Base-by-base conservation (phyloP, 2,888 invertebrate species). In the Eustalomyia histrio region DNA sequence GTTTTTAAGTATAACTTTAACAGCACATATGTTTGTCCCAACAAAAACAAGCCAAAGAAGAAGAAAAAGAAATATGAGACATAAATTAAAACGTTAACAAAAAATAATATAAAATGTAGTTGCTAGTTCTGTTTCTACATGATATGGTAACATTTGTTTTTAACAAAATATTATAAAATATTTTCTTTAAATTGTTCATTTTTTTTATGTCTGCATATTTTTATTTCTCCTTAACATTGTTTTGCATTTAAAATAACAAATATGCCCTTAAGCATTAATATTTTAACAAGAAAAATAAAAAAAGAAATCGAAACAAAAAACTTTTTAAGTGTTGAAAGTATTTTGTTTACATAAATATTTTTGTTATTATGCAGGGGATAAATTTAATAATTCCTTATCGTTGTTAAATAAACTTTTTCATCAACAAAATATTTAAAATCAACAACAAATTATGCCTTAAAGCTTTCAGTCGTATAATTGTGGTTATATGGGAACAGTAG, bases 231-330 rank as follows among this genome's bases (percentile, higher is more conserved):
- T 58, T 4, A 43, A 67, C 61, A 73, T 50, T 79, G 61, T 73
- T 73, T 73, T 79, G 55, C 72, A 65, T 67, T 79, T 55, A 53
- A 73, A 79, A 79, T 18, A 73, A 67, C 67, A 73, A 61, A 79
- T 55, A 73, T 67, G 67, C 72, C 78, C 72, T 61, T 14, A 67
- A 73, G 78, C 61, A 55, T 72, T 78, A 78, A 72, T 78, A 72
- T 78, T 72, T 61, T 33, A 60, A 67, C 39, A 73, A 50, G 55
- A 50, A n/a, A n/a, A n/a, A 14, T 24, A 55, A 39, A 52, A 29
- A 35, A 53, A 35, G 9, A n/a, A 9, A 47, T 12, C 43, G 39
- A 3, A 61, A 29, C 4, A 29, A 60, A 47, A 69, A 16, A 12
- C 4, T 52, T 69, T 69, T 64, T 71, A 76, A 72, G 60, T 61